Percentiles rank a stretch among this genome's conserved stretches.
These are phyloP conservation scores for Diachasma alloeum DNA, from an alignment of 1,140 invertebrate species.

Conservation along the genomic window DNA sequence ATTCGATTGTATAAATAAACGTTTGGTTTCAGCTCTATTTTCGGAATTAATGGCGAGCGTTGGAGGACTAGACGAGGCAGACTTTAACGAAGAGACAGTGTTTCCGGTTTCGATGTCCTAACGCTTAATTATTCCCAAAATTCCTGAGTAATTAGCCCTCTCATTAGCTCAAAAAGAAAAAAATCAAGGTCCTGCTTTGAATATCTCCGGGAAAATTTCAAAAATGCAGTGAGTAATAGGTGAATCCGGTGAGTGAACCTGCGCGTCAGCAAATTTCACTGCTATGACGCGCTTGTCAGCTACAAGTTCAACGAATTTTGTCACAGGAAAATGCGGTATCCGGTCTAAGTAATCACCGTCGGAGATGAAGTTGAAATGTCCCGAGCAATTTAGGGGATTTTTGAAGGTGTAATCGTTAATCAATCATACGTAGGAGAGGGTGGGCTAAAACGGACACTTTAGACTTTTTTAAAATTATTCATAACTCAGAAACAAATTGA, in stretches of 20 bases:
- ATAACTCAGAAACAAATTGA: too few species aligned
- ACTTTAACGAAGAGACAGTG: slow-evolving; percentile 1
- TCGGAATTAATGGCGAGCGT: slow-evolving; percentile 44
- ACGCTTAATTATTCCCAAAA: neutral
- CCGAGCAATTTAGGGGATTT: too few species aligned
- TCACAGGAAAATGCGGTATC: neutral
- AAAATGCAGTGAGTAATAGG: neutral
- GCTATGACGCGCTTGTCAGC: neutral
- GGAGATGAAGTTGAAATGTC: too few species aligned
- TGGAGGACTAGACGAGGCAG: slow-evolving; percentile 6
- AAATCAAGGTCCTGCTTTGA: neutral
- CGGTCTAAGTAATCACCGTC: too few species aligned
- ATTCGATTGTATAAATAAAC: slow-evolving; percentile 42
- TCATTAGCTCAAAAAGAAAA: neutral
- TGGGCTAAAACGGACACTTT: too few species aligned
- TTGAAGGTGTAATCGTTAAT: too few species aligned
- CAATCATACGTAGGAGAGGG: too few species aligned
- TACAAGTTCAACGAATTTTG: neutral
- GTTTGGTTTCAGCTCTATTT: slow-evolving; percentile 48
- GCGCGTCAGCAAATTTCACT: neutral
- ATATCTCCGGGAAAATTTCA: neutral
- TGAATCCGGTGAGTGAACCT: neutral
- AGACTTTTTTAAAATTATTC: too few species aligned
- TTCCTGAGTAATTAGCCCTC: neutral
- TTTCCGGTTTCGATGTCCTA: neutral